Conservation (phyloP, 2,113 vertebrate genomes). For the Notarius lentiginosus region DNA sequence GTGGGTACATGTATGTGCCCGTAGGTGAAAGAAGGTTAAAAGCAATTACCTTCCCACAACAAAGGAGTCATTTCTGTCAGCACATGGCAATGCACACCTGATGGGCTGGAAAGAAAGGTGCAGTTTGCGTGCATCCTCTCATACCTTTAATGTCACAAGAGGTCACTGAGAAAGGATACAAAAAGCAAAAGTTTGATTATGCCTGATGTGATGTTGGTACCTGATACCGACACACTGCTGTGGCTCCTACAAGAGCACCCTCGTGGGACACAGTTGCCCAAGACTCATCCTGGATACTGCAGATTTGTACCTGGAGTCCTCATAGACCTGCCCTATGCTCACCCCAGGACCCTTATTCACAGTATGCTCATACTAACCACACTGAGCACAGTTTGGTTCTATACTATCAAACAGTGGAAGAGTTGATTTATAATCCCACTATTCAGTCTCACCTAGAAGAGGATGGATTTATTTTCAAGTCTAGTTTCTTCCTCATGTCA, state of each 20-base stretch:
- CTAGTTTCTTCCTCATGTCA: neutral
- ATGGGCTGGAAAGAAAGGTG: neutral
- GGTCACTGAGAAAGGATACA: neutral
- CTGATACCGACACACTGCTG: neutral
- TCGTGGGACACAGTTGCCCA: neutral
- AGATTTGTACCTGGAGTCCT: neutral
- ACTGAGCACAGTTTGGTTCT: neutral
- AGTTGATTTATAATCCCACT: neutral
- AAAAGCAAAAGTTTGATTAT: slow-evolving; percentile 1
- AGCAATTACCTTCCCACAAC: slow-evolving; percentile 42
- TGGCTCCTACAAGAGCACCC: neutral
- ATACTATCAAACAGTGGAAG: neutral
- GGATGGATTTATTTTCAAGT: neutral
- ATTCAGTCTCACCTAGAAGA: neutral
- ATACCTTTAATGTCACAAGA: neutral
- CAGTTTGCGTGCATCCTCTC: neutral
- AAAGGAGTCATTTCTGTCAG: slow-evolving; percentile 32
- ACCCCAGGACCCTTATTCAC: neutral
- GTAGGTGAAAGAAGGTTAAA: slow-evolving; percentile 36
- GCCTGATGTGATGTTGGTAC: neutral
- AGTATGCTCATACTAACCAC: no score
- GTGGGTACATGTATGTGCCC: slow-evolving; percentile 57
- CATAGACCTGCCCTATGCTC: neutral
- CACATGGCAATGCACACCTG: slow-evolving; percentile 6
- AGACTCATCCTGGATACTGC: neutral